phyloP scores from a whole-genome alignment of 2,888 invertebrate species.

The Litoditis marina region DNA sequence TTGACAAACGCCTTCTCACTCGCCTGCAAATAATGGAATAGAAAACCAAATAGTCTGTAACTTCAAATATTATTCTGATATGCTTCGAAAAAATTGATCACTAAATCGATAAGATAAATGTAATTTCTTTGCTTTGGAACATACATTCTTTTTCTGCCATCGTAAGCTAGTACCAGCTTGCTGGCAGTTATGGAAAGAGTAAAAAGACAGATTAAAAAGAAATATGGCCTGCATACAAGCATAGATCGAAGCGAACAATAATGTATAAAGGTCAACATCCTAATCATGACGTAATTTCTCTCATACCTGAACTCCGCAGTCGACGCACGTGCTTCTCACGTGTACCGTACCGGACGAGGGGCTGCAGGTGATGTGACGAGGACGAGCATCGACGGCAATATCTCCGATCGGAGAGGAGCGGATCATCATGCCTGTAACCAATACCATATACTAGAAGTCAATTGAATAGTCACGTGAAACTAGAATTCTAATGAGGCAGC shows the following conservation, averaged over 20 bases:
- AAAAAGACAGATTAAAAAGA: too few species aligned
- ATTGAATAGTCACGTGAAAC: too few species aligned
- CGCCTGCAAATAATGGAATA: conserved; percentile 48
- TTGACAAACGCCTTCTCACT: conserved; percentile 56
- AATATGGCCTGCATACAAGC: too few species aligned
- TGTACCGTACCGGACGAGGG: conserved; percentile 59
- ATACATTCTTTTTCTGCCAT: too few species aligned
- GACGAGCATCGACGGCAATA: conserved; percentile 62
- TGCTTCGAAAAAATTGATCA: too few species aligned
- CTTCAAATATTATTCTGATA: neutral
- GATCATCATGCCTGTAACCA: conserved; percentile 61
- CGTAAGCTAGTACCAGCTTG: too few species aligned
- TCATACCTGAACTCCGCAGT: conserved; percentile 62
- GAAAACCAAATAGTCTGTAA: neutral
- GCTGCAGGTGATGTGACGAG: conserved; percentile 62
- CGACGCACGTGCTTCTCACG: conserved; percentile 62
- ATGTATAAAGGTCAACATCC: too few species aligned
- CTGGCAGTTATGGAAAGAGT: too few species aligned
- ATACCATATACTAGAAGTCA: too few species aligned
- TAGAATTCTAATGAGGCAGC: too few species aligned
- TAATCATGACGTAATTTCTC: neutral
- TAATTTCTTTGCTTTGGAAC: neutral
- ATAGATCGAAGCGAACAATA: too few species aligned
- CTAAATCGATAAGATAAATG: too few species aligned
- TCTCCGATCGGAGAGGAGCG: conserved; percentile 50